A percentile compares a stretch with the other conserved stretches of the same genome.
Evolutionary conservation across 2,797 vertebrate species (phyloP).

Genomic region (Chloroceryle inda): DNA sequence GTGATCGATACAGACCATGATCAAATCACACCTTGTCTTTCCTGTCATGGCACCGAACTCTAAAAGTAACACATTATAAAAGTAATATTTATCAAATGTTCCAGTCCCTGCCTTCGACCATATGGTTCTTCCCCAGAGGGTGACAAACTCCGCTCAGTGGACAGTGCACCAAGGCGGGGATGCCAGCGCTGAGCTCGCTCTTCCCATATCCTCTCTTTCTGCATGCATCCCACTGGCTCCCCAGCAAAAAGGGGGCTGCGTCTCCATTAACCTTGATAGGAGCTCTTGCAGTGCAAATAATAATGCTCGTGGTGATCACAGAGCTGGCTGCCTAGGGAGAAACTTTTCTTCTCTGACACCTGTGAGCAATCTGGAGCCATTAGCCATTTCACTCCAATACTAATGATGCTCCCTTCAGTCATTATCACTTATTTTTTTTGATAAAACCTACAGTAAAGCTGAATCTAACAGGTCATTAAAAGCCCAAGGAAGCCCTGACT

Average conservation of each 20-base stretch:
- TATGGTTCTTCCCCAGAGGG: neutral
- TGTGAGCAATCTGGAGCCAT: conserved; percentile 60
- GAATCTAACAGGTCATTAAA: conserved; percentile 69
- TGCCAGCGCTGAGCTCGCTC: neutral
- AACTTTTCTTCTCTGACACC: conserved; percentile 57
- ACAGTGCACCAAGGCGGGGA: neutral
- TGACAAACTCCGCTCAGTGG: neutral
- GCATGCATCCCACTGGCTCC: rapidly evolving
- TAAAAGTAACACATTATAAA: neutral
- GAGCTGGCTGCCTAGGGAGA: conserved; percentile 11
- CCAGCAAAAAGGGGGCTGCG: neutral
- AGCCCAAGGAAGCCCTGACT: conserved; percentile 49
- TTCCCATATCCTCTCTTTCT: neutral
- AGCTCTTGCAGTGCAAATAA: neutral
- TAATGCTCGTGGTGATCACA: conserved; percentile 23
- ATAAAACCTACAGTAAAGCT: conserved; percentile 52
- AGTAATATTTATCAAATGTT: conserved; percentile 37
- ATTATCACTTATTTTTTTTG: conserved; percentile 40
- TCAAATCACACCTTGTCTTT: neutral
- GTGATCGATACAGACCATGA: neutral
- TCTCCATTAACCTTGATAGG: conserved; percentile 63
- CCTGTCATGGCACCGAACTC: neutral
- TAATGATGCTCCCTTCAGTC: conserved; percentile 68
- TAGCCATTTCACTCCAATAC: conserved; percentile 55
- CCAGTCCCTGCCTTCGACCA: neutral